Base-by-base conservation (phyloP, 2,888 invertebrate genomes). In the Ametastegia equiseti region DNA sequence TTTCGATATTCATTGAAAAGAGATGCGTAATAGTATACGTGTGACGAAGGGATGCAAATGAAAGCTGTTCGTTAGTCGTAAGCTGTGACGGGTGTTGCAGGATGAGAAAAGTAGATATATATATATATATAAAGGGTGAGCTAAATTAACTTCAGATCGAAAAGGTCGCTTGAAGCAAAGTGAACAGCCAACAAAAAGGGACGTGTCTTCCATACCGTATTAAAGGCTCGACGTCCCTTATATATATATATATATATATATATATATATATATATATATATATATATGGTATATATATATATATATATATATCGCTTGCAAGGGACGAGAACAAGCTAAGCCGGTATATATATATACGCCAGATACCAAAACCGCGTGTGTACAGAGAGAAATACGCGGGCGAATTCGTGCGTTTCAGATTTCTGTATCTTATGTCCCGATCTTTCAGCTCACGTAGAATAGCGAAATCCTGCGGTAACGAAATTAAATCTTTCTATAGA, bases 391-490 rank as follows among this genome's bases (percentile, higher is more conserved):
- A 78, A 78, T 63, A 60, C 36, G 42, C 39, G 42, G 19, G 60
- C n/a, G 78, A 78, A 57, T 78, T 78, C 78, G 78, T 78, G 78
- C 78, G 78, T 78, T 78, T 78, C 60, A 78, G 63, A 63, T 63
- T 60, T 60, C 42, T 39, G 15, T 19, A 13, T 23, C 42, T 78
- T 33, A 27, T 39, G 23, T n/a, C n/a, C 23, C 42, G 6, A 45
- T 42, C 36, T 78, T 60, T 30, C 78, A 15, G 11, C 39, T 78
- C 78, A 78, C 78, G 78, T 78, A 78, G 60, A 78, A 78, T 78
- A 78, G 78, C 42, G 78, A 78, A 78, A 78, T 78, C 78, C 60
- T 42, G 78, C 13, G 71, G 71, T 71, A 30, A 71, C 36, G 71
- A 71, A 71, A 71, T 71, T 47, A 71, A 45, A 71, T 47, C 47